phyloP scores from a whole-genome alignment of 2,797 vertebrate genomes.

The Morelia viridis region DNA sequence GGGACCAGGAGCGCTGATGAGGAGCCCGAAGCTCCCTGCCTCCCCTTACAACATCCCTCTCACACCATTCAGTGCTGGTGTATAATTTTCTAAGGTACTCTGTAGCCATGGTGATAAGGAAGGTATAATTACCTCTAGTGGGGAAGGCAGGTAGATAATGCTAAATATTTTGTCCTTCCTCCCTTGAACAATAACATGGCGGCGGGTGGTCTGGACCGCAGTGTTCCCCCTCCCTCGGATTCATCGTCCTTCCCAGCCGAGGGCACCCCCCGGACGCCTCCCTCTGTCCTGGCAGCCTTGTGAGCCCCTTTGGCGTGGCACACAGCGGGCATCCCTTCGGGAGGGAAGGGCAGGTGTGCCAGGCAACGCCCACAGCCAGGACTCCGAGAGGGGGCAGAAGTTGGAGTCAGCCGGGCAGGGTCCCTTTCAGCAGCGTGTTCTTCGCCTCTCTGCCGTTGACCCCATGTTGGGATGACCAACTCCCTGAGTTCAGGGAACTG shows the following conservation, averaged over 20 bases:
- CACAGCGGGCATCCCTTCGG: neutral
- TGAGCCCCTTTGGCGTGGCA: too few species aligned
- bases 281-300: neutral
- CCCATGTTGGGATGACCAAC: too few species aligned
- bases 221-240: neutral
- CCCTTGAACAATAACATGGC: neutral
- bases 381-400: neutral
- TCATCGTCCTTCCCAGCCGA: fast-evolving
- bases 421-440: neutral
- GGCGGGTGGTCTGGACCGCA: neutral
- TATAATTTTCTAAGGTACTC: slow-evolving; percentile 25
- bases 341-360: neutral
- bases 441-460: neutral
- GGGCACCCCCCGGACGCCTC: neutral
- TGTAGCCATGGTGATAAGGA: slow-evolving; percentile 41
- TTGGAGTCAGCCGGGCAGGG: neutral
- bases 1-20: neutral
- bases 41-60: neutral
- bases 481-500: too few species aligned
- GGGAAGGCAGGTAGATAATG: slow-evolving; percentile 23
- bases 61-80: neutral
- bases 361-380: neutral
- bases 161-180: neutral
- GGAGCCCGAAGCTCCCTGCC: neutral
- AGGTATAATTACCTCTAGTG: slow-evolving; percentile 29